Evolutionary conservation across 2,888 invertebrate species (phyloP).

Genomic region (Drosophila tripunctata): DNA sequence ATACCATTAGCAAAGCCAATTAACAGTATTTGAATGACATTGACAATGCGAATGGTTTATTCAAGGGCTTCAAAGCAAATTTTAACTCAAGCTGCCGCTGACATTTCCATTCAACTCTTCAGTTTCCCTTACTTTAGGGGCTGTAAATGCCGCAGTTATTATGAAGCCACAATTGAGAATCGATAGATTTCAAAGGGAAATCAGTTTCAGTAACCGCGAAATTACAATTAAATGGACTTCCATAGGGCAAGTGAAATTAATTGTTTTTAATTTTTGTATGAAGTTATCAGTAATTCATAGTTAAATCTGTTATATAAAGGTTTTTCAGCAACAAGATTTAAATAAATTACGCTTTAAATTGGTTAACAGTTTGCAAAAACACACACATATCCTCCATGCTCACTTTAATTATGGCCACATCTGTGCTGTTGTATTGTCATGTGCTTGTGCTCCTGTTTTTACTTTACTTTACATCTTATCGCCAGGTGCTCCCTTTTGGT

Average conservation of each 20-base stretch:
- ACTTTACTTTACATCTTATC: not conserved
- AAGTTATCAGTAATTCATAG: too few species aligned
- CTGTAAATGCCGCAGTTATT: constrained; percentile 3
- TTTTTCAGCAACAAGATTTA: too few species aligned
- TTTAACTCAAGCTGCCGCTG: constrained; percentile 9
- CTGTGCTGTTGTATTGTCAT: not conserved
- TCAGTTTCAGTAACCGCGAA: not conserved
- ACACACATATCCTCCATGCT: not conserved
- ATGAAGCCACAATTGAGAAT: constrained; percentile 18
- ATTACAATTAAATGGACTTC: too few species aligned
- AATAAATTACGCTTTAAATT: not conserved
- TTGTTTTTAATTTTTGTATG: too few species aligned
- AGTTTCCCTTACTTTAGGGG: too few species aligned
- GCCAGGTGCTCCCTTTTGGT: constrained; percentile 96
- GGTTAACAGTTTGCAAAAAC: not conserved
- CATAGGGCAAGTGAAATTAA: too few species aligned
- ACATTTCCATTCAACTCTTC: constrained; percentile 11
- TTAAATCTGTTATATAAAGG: too few species aligned
- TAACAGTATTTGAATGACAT: constrained; percentile 1
- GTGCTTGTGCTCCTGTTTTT: not conserved
- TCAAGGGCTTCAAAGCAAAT: constrained; percentile 8
- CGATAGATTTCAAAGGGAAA: constrained; percentile 21
- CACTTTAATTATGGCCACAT: constrained; percentile 4
- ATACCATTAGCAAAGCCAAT: constrained; percentile 39
- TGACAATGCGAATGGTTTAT: not conserved